Percentiles rank a stretch among this genome's conserved stretches.
phyloP scores from a whole-genome alignment of 2,888 invertebrate genomes.

The Cosmopolites sordidus region DNA sequence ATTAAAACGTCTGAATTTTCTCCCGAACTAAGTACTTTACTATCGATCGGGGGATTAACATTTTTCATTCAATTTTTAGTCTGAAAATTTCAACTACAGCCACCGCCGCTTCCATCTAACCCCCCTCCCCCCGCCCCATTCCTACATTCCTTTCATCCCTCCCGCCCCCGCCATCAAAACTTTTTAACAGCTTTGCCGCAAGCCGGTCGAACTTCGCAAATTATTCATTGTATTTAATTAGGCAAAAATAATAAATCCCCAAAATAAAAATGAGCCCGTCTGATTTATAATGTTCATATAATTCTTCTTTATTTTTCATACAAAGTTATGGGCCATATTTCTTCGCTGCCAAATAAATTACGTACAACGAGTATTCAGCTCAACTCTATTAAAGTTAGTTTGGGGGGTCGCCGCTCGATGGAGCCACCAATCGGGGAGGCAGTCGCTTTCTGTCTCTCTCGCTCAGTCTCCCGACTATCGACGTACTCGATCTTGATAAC shows the following conservation, averaged over 20 bases:
- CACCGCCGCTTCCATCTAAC: too few relatives aligned
- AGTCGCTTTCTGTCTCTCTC: not conserved
- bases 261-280: constrained; percentile 48
- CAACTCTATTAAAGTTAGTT: constrained; percentile 51
- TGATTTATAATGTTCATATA: constrained; percentile 51
- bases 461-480: not conserved
- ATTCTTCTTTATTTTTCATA: constrained; percentile 52
- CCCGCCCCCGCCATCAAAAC: not conserved
- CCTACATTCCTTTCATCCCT: too few relatives aligned
- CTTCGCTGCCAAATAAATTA: constrained; percentile 51
- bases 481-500: not conserved
- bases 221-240: constrained; percentile 44
- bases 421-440: constrained; percentile 24
- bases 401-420: constrained; percentile 44
- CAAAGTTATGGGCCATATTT: constrained; percentile 51
- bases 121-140: too few relatives aligned
- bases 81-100: not conserved
- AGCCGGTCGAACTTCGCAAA: constrained; percentile 8
- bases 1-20: not conserved
- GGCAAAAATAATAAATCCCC: constrained; percentile 44
- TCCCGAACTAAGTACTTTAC: not conserved
- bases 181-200: constrained; percentile 1
- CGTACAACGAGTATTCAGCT: constrained; percentile 48
- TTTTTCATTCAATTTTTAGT: not conserved
- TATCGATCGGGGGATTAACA: not conserved